Percentiles rank a stretch among this genome's conserved stretches.
These are phyloP conservation scores for Tenthredo livida DNA, from an alignment of 2,888 invertebrate genomes.

Conservation along the genomic window DNA sequence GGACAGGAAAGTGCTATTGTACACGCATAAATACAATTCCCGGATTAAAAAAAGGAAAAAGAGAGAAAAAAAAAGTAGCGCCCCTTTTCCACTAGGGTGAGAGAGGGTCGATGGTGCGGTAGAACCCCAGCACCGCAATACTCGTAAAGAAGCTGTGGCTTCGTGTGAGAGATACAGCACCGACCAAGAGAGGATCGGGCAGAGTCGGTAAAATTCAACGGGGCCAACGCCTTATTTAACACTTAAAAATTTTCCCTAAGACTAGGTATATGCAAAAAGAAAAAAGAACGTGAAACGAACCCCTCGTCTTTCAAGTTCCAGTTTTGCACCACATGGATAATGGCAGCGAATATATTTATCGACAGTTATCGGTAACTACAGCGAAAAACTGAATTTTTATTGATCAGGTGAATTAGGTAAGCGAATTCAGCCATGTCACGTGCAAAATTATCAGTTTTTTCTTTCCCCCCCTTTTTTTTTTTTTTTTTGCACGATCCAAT, in stretches of 20 bases:
- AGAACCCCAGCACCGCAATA: slow-evolving; percentile 60
- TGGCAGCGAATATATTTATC: background rate
- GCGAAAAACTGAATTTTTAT: background rate
- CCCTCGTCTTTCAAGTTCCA: background rate
- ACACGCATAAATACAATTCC: slow-evolving; percentile 65
- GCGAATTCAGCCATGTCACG: background rate
- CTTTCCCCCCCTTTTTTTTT: background rate
- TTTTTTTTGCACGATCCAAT: background rate
- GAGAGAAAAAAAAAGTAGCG: slow-evolving; percentile 55
- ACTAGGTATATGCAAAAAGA: background rate
- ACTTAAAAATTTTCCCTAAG: slow-evolving; percentile 9
- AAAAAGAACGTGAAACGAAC: background rate
- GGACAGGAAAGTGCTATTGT: slow-evolving; percentile 63
- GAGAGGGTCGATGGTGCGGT: slow-evolving; percentile 50
- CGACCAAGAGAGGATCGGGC: slow-evolving; percentile 13
- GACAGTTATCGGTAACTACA: background rate
- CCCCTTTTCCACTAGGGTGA: slow-evolving; percentile 41
- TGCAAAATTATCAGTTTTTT: background rate
- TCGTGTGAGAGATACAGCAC: slow-evolving; percentile 37
- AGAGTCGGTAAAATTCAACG: slow-evolving; percentile 28
- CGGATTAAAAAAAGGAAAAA: slow-evolving; percentile 59
- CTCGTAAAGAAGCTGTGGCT: slow-evolving; percentile 63
- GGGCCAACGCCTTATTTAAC: slow-evolving; percentile 20
- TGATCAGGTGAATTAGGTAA: background rate
- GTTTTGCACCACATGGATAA: background rate